These are phyloP conservation scores for Drosophila pandora DNA, from an alignment of 1,140 invertebrate genomes.

Conservation along the genomic window DNA sequence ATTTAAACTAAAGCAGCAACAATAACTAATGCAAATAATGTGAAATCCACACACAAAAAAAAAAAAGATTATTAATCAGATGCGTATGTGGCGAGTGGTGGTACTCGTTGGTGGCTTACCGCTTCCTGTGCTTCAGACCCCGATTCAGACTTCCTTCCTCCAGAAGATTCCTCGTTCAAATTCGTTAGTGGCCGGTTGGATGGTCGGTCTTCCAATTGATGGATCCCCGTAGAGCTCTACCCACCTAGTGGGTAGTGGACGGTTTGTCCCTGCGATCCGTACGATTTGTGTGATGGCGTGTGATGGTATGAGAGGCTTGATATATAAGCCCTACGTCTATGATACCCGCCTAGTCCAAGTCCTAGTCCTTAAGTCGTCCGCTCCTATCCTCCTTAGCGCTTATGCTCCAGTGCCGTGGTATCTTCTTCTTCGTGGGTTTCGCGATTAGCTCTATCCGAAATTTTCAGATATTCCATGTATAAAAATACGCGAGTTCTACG, in stretches of 20 bases:
- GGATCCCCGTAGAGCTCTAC: conserved; percentile 2
- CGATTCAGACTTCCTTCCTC: not conserved
- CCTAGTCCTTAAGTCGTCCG: no score
- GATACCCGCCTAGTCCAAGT: not conserved
- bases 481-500: conserved; percentile 59
- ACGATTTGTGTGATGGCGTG: not conserved
- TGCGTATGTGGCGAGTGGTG: not conserved
- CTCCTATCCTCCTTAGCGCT: conserved; percentile 3
- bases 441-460: conserved; percentile 24
- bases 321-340: not conserved
- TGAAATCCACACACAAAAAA: not conserved
- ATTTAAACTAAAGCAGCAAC: conserved; percentile 9
- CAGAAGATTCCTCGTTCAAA: not conserved
- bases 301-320: not conserved
- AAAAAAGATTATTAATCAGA: not conserved
- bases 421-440: conserved; percentile 12
- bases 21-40: conserved; percentile 29
- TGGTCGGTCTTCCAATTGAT: not conserved
- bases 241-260: conserved; percentile 3
- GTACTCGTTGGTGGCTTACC: conserved; percentile 45
- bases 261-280: not conserved
- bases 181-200: not conserved
- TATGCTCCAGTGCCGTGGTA: conserved; percentile 12
- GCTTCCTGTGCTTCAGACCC: conserved; percentile 53
- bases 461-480: conserved; percentile 55